Conservation (phyloP, 1,140 invertebrate genomes). For the Ridgeia piscesae region DNA sequence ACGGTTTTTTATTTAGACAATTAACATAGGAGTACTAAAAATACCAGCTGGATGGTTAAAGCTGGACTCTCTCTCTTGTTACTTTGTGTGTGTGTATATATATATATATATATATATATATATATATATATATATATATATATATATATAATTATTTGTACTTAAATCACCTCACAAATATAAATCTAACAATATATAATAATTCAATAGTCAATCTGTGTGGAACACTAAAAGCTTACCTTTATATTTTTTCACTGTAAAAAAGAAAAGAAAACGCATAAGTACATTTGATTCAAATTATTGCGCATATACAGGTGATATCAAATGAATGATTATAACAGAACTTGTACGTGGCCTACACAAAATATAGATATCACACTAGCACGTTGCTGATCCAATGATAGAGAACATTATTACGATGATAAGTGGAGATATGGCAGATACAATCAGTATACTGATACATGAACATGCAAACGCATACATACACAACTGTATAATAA, state of each 20-base stretch:
- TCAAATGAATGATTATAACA: not conserved
- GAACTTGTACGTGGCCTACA: not conserved
- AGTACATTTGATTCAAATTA: not conserved
- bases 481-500: not conserved
- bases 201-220: not conserved
- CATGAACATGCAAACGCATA: not conserved
- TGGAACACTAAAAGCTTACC: not conserved
- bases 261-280: not conserved
- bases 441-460: not conserved
- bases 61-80: too few relatives aligned
- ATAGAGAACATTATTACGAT: not conserved
- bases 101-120: too few relatives aligned
- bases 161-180: too few relatives aligned
- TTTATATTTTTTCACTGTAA: not conserved
- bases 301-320: too few relatives aligned
- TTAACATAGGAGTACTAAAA: not conserved
- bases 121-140: too few relatives aligned
- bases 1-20: not conserved
- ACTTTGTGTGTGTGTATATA: too few relatives aligned
- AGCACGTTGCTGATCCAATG: not conserved
- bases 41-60: not conserved
- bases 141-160: too few relatives aligned
- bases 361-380: not conserved
- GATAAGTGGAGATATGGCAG: too few relatives aligned
- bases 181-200: not conserved